Evolutionary conservation across 2,888 invertebrate genomes (phyloP).

Genomic region (Hololepta plana): DNA sequence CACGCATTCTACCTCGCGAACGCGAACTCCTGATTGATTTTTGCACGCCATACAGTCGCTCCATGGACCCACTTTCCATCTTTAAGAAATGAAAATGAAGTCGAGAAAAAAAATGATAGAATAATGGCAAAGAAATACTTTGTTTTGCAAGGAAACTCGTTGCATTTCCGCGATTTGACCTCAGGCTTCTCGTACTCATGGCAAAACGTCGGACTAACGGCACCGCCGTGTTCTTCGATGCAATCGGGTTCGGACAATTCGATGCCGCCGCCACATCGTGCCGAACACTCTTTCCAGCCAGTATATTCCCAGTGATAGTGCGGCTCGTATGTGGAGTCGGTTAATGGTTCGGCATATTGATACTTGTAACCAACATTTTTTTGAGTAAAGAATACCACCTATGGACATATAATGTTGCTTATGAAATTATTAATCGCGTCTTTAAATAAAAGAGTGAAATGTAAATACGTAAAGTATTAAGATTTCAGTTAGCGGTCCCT

Average conservation of each 20-base stretch:
- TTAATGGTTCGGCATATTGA: slow-evolving; percentile 38
- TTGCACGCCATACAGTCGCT: slow-evolving; percentile 38
- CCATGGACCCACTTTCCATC: slow-evolving; percentile 48
- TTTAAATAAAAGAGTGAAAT: no score
- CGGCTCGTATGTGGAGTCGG: slow-evolving; percentile 33
- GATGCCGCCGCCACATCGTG: slow-evolving; percentile 42
- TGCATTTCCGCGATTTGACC: slow-evolving; percentile 26
- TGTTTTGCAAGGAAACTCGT: slow-evolving; percentile 29
- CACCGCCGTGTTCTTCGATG: slow-evolving; percentile 40
- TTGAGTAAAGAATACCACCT: slow-evolving; percentile 24
- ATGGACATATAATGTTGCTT: no score
- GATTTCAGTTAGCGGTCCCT: slow-evolving; percentile 41
- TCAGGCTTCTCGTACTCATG: slow-evolving; percentile 25
- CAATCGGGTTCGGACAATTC: slow-evolving; percentile 34
- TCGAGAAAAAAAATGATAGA: slow-evolving; percentile 6
- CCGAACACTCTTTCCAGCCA: slow-evolving; percentile 42
- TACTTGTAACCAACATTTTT: slow-evolving; percentile 40
- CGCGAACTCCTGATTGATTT: slow-evolving; percentile 26
- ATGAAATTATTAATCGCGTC: no score
- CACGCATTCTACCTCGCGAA: slow-evolving; percentile 31
- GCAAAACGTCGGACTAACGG: slow-evolving; percentile 37
- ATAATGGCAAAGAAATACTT: slow-evolving; percentile 20
- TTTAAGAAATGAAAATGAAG: slow-evolving; percentile 14
- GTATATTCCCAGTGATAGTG: slow-evolving; percentile 42
- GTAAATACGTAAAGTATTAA: slow-evolving; percentile 26